phyloP scores from a whole-genome alignment of 2,888 invertebrate genomes.

The Chrysotoxum bicinctum region DNA sequence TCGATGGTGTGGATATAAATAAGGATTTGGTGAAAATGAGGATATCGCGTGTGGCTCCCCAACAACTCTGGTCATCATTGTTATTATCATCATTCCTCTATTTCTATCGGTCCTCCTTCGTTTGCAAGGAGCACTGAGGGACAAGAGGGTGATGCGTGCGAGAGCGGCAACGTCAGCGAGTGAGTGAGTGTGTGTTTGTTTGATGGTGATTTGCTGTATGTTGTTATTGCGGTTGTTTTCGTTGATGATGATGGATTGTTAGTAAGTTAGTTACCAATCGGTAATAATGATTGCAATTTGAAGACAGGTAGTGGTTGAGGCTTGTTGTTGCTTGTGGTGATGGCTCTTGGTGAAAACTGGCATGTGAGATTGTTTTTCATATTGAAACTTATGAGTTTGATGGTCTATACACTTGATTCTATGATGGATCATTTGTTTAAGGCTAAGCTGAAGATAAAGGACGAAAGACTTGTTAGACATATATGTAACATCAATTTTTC shows the following conservation, averaged over 20 bases:
- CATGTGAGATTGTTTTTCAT: not conserved
- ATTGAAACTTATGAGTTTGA: not conserved
- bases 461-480: not conserved
- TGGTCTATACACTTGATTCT: not conserved
- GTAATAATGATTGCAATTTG: conserved; percentile 71
- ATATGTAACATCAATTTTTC: not conserved
- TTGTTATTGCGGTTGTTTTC: conserved; percentile 40
- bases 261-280: conserved; percentile 71
- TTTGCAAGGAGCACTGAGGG: not conserved
- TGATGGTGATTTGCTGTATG: conserved; percentile 17
- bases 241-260: conserved; percentile 72
- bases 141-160: not conserved
- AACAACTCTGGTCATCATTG: conserved; percentile 47
- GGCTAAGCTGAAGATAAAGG: not conserved
- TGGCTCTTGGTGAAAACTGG: conserved; percentile 2
- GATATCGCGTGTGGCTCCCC: conserved; percentile 66
- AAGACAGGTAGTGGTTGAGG: conserved; percentile 70
- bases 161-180: not conserved
- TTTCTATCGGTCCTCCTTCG: not conserved
- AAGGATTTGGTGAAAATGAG: conserved; percentile 73
- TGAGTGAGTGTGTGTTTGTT: conserved; percentile 6
- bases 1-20: conserved; percentile 73
- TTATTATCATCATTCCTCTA: conserved; percentile 61
- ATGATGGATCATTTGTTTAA: not conserved
- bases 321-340: conserved; percentile 58